A percentile compares a stretch with the other conserved stretches of the same genome.
phyloP scores from a whole-genome alignment of 2,113 vertebrate species.

The Nothobranchius kuhntae region DNA sequence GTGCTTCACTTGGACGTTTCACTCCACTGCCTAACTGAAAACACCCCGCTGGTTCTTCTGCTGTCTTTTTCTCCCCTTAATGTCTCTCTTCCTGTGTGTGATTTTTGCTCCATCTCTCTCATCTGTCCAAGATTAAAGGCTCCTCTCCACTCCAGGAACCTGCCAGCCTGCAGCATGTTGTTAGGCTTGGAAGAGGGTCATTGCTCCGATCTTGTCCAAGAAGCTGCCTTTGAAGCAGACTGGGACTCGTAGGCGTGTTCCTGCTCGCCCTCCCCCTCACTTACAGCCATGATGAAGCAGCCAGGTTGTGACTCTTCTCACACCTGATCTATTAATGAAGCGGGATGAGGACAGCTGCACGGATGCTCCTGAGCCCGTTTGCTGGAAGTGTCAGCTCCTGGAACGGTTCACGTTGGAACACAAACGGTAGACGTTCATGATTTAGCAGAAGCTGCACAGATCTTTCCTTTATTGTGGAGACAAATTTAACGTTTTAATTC shows the following conservation, averaged over 20 bases:
- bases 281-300: slow-evolving; percentile 52
- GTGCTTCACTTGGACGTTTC: neutral
- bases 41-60: slow-evolving; percentile 1
- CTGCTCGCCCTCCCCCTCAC: slow-evolving; percentile 20
- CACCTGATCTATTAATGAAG: slow-evolving; percentile 71
- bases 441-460: no score
- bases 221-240: slow-evolving; percentile 73
- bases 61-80: neutral
- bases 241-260: slow-evolving; percentile 19
- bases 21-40: slow-evolving; percentile 21
- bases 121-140: slow-evolving; percentile 72
- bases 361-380: slow-evolving; percentile 47
- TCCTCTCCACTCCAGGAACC: slow-evolving; percentile 62
- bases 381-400: slow-evolving; percentile 20
- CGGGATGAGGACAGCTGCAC: slow-evolving; percentile 27
- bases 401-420: no score
- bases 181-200: slow-evolving; percentile 73
- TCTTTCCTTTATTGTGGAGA: no score
- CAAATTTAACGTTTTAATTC: no score
- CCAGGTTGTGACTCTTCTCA: slow-evolving; percentile 44
- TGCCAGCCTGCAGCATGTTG: slow-evolving; percentile 72
- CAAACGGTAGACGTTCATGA: no score
- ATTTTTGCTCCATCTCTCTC: slow-evolving; percentile 36
- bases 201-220: slow-evolving; percentile 72
- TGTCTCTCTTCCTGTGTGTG: slow-evolving; percentile 9